These are phyloP conservation scores for Axis porcinus DNA, from an alignment of 2,113 vertebrate genomes.

Conservation along the genomic window DNA sequence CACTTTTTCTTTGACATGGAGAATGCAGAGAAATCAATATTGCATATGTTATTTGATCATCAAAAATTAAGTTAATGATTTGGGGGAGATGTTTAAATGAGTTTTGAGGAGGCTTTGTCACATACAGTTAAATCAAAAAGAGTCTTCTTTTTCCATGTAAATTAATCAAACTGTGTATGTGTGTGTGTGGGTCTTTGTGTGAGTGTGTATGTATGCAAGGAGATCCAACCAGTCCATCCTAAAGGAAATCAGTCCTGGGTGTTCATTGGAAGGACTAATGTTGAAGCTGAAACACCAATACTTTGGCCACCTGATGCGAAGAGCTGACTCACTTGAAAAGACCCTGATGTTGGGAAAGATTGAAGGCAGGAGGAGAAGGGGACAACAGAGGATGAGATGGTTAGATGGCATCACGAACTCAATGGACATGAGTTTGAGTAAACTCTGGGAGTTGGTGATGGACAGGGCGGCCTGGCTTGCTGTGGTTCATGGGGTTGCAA, in stretches of 20 bases:
- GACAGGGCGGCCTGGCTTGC: not conserved
- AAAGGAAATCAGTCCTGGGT: not conserved
- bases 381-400: not conserved
- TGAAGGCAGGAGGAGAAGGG: not conserved
- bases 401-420: not conserved
- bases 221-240: not conserved
- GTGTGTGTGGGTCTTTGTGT: not conserved
- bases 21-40: not conserved
- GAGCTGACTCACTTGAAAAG: not conserved
- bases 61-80: not conserved
- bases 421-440: not conserved
- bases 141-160: not conserved
- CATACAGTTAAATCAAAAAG: not conserved
- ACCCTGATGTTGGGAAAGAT: not conserved
- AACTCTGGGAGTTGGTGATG: not conserved
- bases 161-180: not conserved
- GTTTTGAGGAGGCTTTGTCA: not conserved
- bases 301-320: not conserved
- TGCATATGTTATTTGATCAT: not conserved
- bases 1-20: not conserved
- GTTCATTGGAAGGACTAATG: not conserved
- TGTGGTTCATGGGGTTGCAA: not conserved
- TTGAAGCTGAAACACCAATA: not conserved
- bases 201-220: not conserved
- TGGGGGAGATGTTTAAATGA: not conserved